Conservation (phyloP, 2,888 invertebrate species). For the Melinaea marsaeus region DNA sequence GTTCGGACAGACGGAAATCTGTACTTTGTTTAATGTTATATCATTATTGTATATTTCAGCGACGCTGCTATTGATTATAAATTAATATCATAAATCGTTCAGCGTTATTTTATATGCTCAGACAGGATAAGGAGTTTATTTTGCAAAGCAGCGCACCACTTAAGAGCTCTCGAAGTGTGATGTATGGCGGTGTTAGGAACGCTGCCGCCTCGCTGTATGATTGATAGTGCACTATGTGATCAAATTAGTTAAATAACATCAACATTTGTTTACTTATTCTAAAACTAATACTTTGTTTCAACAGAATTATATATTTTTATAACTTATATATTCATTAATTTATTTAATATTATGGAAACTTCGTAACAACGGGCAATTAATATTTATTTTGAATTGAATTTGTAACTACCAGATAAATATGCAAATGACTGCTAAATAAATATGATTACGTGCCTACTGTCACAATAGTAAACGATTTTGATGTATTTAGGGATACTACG, state of each 20-base stretch:
- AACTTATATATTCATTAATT: neutral
- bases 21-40: no score
- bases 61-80: conserved; percentile 12
- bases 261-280: conserved; percentile 1
- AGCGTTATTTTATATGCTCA: conserved; percentile 25
- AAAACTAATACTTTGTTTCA: conserved; percentile 2
- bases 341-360: conserved; percentile 2
- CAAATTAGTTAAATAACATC: conserved; percentile 46
- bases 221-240: conserved; percentile 63
- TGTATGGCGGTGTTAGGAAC: conserved; percentile 54
- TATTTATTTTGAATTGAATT: neutral
- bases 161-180: conserved; percentile 71
- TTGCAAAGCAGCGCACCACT: conserved; percentile 55
- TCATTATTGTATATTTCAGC: neutral
- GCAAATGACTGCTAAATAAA: conserved; percentile 5
- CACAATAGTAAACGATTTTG: neutral
- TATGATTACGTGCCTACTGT: conserved; percentile 1
- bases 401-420: neutral
- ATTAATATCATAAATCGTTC: conserved; percentile 10
- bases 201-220: conserved; percentile 57
- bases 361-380: neutral
- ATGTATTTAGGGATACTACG: neutral
- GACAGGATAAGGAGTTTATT: conserved; percentile 35
- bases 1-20: no score
- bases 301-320: neutral